A percentile compares a stretch with the other conserved stretches of the same genome.
Evolutionary conservation across 2,113 vertebrate genomes (phyloP).

Genomic region (Orientallactaga bullata): DNA sequence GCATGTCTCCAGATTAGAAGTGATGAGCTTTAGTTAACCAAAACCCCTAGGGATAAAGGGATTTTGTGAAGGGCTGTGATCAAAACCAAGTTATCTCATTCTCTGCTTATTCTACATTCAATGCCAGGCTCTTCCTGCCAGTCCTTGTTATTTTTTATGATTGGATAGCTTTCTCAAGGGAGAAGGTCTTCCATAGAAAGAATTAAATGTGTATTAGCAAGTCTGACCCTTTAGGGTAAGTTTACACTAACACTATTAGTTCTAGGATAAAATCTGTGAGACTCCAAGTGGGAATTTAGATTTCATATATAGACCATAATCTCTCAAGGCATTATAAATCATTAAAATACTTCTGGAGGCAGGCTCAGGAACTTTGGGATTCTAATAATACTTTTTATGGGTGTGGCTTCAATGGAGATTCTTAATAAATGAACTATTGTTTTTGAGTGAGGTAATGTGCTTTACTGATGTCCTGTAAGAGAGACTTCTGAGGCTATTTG

Average conservation of each 20-base stretch:
- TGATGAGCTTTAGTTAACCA: constrained; percentile 75
- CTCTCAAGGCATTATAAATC: constrained; percentile 63
- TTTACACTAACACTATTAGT: constrained; percentile 74
- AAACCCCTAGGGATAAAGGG: constrained; percentile 65
- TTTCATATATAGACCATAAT: constrained; percentile 62
- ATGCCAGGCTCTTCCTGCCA: constrained; percentile 60
- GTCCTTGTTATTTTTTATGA: constrained; percentile 75
- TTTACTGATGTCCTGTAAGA: neutral
- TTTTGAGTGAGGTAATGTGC: neutral
- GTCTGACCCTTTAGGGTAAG: constrained; percentile 74
- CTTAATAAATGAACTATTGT: constrained; percentile 37
- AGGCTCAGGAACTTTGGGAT: neutral
- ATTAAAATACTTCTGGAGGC: constrained; percentile 44
- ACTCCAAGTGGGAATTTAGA: constrained; percentile 73
- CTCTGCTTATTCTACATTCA: constrained; percentile 67
- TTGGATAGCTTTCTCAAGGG: constrained; percentile 73
- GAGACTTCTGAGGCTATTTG: neutral
- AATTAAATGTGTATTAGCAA: constrained; percentile 80
- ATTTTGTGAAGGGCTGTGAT: constrained; percentile 73
- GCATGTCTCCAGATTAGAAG: constrained; percentile 67
- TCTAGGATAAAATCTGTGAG: constrained; percentile 70
- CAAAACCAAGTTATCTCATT: constrained; percentile 62
- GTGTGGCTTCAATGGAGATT: constrained; percentile 39
- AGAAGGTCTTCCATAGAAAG: constrained; percentile 61
- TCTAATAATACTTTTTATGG: constrained; percentile 49